A percentile compares a stretch with the other conserved stretches of the same genome.
These are phyloP conservation scores for Phenganax subtilis DNA, from an alignment of 92 coral and sea anemone genomes.

Conservation along the genomic window DNA sequence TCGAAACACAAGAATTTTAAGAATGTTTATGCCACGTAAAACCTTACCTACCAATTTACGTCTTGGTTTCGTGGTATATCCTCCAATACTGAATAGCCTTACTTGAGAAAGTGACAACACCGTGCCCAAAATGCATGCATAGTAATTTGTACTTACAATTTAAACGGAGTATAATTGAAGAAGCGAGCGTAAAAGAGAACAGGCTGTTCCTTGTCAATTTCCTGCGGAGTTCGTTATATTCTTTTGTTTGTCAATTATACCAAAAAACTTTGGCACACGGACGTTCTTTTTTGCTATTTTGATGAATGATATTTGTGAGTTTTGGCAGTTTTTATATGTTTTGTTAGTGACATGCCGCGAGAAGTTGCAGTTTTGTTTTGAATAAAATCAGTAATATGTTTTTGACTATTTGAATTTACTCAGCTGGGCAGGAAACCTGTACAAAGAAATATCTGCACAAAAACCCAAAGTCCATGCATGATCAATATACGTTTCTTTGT, in stretches of 20 bases:
- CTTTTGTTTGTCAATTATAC: slow-evolving; percentile 2
- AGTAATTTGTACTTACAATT: no score
- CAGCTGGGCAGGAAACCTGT: no score
- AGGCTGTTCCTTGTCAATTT: slow-evolving; percentile 3
- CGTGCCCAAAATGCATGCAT: background rate
- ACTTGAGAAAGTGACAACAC: background rate
- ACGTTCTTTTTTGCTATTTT: background rate
- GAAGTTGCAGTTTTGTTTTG: no score
- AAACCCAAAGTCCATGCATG: no score
- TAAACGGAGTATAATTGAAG: background rate
- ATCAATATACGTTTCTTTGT: no score
- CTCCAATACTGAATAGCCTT: background rate
- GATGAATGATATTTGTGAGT: background rate
- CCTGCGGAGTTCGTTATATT: slow-evolving; percentile 26
- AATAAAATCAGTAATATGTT: no score
- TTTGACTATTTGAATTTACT: no score
- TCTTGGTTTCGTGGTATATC: background rate
- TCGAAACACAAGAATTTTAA: no score
- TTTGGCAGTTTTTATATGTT: no score
- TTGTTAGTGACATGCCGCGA: no score
- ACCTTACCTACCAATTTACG: background rate
- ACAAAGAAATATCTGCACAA: no score
- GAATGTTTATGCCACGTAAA: background rate
- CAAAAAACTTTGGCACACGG: background rate
- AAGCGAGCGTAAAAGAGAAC: background rate